Evolutionary conservation across 2,797 vertebrate species (phyloP), one percentile per base, ranked within the genome.

Genomic region (Leptodactylus fallax): DNA sequence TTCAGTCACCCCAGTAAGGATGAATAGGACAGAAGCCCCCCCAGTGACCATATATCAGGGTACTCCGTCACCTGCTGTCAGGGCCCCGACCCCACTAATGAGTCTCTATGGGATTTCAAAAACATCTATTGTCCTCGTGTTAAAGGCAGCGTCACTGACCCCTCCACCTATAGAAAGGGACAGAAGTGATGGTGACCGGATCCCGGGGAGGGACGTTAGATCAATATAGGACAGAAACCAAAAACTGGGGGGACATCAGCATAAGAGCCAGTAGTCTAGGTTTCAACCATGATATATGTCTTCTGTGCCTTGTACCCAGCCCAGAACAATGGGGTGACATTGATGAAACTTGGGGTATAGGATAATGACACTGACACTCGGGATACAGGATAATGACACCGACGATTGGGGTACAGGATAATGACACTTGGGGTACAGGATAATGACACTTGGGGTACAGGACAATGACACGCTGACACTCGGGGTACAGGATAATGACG

Each of bases 121-220:
- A 85, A 84, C 87, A 27, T n/a, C 51, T 25, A 45, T 79, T 88
- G 76, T 88, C 77, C 17, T 81, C 9, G 10, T 74, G 67, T 81
- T 76, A 87, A 74, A 63, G 8, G 16, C 1, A 19, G 12, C 19
- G 56, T 36, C 47, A 58, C 78, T 27, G 47, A 45, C 45, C 58
- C 19, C 27, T 79, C 23, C 16, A 36, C 0, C 17, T 8, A 3
- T 10, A 21, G 21, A 21, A n/a, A 72, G 47, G 27, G 27, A 16
- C 21, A 53, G 17, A 47, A 53, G 61, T 49, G 21, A 67, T 23
- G 16, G 49, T 21, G n/a, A 61, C 51, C 6, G 25, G 9, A 27
- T 56, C 8, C 27, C n/a, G 27, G 55, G 23, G 14, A 2, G 8
- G 51, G 1, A 9, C 9, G 6, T 13, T 56, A 1, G 23, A 25